Evolutionary conservation across 2,888 invertebrate species (phyloP), one percentile per base, ranked within the genome.

Genomic region (Cyaniris semiargus): DNA sequence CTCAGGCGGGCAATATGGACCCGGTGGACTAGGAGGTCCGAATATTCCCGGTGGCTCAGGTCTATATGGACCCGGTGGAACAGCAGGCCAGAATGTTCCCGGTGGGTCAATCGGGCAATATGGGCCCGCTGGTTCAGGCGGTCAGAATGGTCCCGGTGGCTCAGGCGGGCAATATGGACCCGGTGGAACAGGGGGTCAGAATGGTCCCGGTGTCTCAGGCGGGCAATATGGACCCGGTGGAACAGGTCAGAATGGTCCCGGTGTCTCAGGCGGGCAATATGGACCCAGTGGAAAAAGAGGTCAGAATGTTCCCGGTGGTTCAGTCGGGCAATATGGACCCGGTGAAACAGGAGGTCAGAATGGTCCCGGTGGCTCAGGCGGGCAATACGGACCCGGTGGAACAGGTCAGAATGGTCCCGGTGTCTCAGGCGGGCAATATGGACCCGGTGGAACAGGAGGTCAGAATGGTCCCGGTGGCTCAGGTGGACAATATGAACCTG

Each of bases 91-190:
- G 48, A 76, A 77, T 27, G 27, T 38, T 18, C 75, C 58, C n/a
- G 70, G 66, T 7, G 74, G 74, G 44, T 48, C 58, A 74, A 10
- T 8, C 2, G 77, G 58, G 15, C 7, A 74, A 76, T 76, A 75
- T 71, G 80, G 79, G 0, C 76, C 77, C 6, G 75, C 72, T 66
- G 74, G 76, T 15, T 8, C 60, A 21, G 76, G 70, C 13, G 70
- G 77, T 58, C 8, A 72, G 56, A 75, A 76, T 66, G 79, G 80
- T 0, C 76, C 76, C 1, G 78, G 77, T 15, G 75, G 77, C 8
- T 79, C 80, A 23, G 81, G 80, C 75, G 80, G 76, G n/a, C 78
- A 79, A 0, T 44, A 74, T 38, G 27, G 1, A 44, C 76, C 70
- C 58, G 34, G 75, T 15, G 77, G 78, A 4, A 18, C 18, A 53